Base-by-base conservation (phyloP, 1,140 invertebrate genomes). In the Drosophila watanabei region DNA sequence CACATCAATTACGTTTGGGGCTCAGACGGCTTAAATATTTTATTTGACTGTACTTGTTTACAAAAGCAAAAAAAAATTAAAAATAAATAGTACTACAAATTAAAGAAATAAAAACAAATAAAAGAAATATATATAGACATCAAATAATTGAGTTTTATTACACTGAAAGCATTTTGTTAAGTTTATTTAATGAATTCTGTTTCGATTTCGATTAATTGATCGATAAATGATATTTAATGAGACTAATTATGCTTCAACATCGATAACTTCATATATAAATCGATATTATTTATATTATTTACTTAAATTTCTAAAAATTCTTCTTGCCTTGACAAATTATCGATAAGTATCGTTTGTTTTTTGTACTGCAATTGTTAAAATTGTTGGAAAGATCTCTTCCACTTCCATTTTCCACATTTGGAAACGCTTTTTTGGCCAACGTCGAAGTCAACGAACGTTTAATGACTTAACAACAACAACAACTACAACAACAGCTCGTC, bases 1-100 rank as follows among this genome's bases (percentile, higher is more conserved):
- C 87, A 83, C 83, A 91, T 91, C 88, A 91, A 90, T 91, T 87
- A 86, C 87, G 73, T 66, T 66, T 68, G 69, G 51, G 56, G 28
- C 41, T 43, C 54, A 28, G 48, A 54, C 48, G 35, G 48, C 62
- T 66, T 46, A 83, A 76, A 52, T 43, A 39, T 58, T 70, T 68
- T 54, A 33, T 37, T 56, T 54, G 52, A 59, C 68, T 76, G 76
- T 80, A 83, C 76, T 83, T 87, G 78, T 77, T 75, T 73, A 35
- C 11, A 13, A 9, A 66, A 9, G 59, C 66, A 83, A 65, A 14
- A 9, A 5, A 48, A 61, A 39, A 39, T 16, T n/a, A 13, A 10
- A n/a, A 28, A 30, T 28, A 28, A 49, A 49, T 49, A 51, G n/a
- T n/a, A n/a, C 16, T 11, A n/a, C 28, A 28, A 58, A n/a, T 39